Evolutionary conservation across 2,888 invertebrate genomes (phyloP).

Genomic region (Leptopilina myrica): DNA sequence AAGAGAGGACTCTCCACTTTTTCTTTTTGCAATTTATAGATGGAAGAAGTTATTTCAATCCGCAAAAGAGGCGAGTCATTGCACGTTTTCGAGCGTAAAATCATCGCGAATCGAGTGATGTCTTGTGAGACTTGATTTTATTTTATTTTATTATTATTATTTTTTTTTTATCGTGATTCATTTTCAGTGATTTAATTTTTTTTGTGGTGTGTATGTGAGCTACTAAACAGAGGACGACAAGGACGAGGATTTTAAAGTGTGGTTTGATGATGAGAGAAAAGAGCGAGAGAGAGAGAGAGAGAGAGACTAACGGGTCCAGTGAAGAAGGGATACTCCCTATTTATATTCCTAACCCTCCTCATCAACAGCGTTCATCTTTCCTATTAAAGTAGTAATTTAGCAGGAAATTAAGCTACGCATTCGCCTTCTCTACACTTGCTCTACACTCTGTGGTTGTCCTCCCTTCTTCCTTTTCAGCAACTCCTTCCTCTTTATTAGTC

Average conservation of each 20-base stretch:
- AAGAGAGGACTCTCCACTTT: background rate
- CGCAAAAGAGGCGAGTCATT: conserved; percentile 42
- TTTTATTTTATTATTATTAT: background rate
- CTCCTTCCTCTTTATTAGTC: conserved; percentile 36
- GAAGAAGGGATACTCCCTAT: conserved; percentile 70
- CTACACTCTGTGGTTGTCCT: conserved; percentile 61
- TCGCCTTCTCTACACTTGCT: conserved; percentile 68
- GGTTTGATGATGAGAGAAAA: conserved; percentile 15
- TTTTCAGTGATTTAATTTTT: conserved; percentile 58
- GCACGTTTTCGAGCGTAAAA: conserved; percentile 45
- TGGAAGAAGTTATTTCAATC: conserved; percentile 7
- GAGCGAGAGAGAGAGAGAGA: conserved; percentile 38
- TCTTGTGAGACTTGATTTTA: too few species aligned
- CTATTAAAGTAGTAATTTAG: conserved; percentile 77
- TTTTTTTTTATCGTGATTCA: conserved; percentile 61
- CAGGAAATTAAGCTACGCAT: conserved; percentile 77
- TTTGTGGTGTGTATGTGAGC: conserved; percentile 57
- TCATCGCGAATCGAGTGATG: conserved; percentile 43
- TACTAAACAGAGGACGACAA: conserved; percentile 59
- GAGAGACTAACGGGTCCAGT: conserved; percentile 54
- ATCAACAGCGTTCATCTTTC: conserved; percentile 77
- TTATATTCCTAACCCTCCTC: conserved; percentile 77
- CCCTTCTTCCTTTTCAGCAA: conserved; percentile 40
- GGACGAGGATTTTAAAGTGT: conserved; percentile 43
- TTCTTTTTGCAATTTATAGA: conserved; percentile 11